phyloP scores from a whole-genome alignment of 2,113 vertebrate species.

The Lota lota region DNA sequence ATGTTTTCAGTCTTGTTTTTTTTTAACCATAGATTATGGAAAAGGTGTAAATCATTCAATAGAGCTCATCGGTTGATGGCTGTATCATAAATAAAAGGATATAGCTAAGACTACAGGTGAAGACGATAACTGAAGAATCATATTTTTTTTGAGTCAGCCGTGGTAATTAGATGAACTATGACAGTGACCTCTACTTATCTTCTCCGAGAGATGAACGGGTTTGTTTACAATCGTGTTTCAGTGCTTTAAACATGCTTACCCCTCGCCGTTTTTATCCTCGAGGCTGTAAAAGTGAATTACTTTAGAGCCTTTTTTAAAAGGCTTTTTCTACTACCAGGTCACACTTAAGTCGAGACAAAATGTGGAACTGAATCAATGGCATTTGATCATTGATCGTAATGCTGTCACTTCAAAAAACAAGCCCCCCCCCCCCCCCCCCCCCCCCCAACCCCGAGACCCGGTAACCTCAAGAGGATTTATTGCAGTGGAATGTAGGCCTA shows the following conservation, averaged over 20 bases:
- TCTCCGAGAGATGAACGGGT: too few relatives aligned
- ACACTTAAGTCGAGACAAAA: slow-evolving; percentile 1
- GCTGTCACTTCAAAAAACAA: slow-evolving; percentile 14
- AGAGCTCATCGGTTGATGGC: neutral
- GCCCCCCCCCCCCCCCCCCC: slow-evolving; percentile 26
- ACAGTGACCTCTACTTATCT: too few relatives aligned
- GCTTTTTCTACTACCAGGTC: too few relatives aligned
- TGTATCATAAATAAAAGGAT: neutral
- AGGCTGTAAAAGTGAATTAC: neutral
- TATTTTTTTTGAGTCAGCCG: too few relatives aligned
- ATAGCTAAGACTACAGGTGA: neutral
- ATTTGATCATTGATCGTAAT: neutral
- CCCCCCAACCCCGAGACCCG: neutral
- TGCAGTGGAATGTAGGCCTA: too few relatives aligned
- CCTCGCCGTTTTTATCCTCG: too few relatives aligned
- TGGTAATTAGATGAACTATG: too few relatives aligned
- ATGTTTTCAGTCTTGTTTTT: neutral
- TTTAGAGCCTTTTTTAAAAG: neutral
- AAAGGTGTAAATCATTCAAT: too few relatives aligned
- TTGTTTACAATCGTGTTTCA: too few relatives aligned
- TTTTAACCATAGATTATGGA: neutral
- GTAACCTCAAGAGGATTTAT: too few relatives aligned
- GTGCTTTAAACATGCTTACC: too few relatives aligned
- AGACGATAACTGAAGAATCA: neutral
- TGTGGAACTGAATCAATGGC: neutral